phyloP scores from a whole-genome alignment of 1,140 invertebrate genomes.

The Amyelois transitella region DNA sequence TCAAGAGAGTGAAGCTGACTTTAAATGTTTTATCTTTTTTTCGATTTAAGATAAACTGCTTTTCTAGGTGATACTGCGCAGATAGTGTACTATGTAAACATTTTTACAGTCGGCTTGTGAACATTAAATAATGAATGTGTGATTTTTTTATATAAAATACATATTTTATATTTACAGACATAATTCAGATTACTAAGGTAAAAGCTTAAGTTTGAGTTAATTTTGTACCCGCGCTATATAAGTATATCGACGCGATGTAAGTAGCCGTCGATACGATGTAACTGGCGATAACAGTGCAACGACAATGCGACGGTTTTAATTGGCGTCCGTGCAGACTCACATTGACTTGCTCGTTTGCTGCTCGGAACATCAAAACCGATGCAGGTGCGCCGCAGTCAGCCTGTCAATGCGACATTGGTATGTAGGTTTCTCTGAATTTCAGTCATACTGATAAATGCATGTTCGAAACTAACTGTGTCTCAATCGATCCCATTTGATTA shows the following conservation, averaged over 20 bases:
- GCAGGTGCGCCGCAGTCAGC: slow-evolving; percentile 4
- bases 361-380: background rate
- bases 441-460: background rate
- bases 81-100: too few relatives aligned
- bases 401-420: background rate
- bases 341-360: slow-evolving; percentile 19
- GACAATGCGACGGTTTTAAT: slow-evolving; percentile 58
- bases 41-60: too few relatives aligned
- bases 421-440: background rate
- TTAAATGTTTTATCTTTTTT: too few relatives aligned
- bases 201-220: background rate
- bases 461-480: background rate
- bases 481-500: too few relatives aligned
- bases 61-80: too few relatives aligned
- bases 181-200: too few relatives aligned
- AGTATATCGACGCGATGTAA: slow-evolving; percentile 12
- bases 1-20: too few relatives aligned
- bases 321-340: slow-evolving; percentile 20
- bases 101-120: too few relatives aligned
- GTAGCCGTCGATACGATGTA: slow-evolving; percentile 20
- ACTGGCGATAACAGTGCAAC: slow-evolving; percentile 33
- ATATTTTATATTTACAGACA: too few relatives aligned
- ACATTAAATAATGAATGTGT: too few relatives aligned
- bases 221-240: background rate
- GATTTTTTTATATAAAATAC: too few relatives aligned